Conservation (phyloP, 2,888 invertebrate species). For the Altica lythri region DNA sequence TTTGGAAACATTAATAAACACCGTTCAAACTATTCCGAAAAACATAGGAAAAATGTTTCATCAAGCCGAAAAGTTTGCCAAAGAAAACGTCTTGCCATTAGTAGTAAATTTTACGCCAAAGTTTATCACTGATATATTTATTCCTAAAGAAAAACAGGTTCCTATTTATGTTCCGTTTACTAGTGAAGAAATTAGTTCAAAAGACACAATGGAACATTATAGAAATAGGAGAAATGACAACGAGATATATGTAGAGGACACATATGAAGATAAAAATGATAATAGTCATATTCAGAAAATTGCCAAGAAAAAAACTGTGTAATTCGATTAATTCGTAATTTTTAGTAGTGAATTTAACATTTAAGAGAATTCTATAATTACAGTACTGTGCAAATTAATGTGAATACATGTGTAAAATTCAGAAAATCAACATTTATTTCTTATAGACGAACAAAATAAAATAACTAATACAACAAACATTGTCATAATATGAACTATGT, state of each 20-base stretch:
- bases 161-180: slow-evolving; percentile 31
- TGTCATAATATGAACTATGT: too few relatives aligned
- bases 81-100: slow-evolving; percentile 38
- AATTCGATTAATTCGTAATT: background rate
- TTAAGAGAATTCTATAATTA: too few relatives aligned
- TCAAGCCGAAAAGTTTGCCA: slow-evolving; percentile 40
- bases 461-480: too few relatives aligned
- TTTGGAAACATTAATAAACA: slow-evolving; percentile 35
- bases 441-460: background rate
- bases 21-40: slow-evolving; percentile 38
- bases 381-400: too few relatives aligned
- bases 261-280: background rate
- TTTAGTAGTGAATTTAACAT: background rate
- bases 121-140: slow-evolving; percentile 35
- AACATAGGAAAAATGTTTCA: slow-evolving; percentile 36
- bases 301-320: slow-evolving; percentile 1
- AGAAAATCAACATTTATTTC: background rate
- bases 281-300: slow-evolving; percentile 30
- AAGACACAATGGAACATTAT: too few relatives aligned
- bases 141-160: slow-evolving; percentile 14
- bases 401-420: background rate
- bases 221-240: slow-evolving; percentile 27
- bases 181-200: slow-evolving; percentile 16
- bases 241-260: background rate
- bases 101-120: slow-evolving; percentile 37